A percentile compares a stretch with the other conserved stretches of the same genome.
These are phyloP conservation scores for Orthosia gothica DNA, from an alignment of 2,888 invertebrate genomes.

Conservation along the genomic window DNA sequence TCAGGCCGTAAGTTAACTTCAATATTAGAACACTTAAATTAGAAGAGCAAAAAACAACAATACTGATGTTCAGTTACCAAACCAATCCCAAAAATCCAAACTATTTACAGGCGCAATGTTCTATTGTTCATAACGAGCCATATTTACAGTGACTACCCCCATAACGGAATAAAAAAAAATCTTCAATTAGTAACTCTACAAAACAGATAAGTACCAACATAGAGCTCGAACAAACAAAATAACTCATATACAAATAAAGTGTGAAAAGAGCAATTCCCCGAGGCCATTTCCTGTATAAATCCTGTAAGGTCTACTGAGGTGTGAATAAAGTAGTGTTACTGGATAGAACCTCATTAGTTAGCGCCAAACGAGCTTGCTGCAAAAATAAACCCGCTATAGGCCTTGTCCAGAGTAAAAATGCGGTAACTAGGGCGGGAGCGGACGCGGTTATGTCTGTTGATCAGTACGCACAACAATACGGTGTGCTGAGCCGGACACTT, in stretches of 20 bases:
- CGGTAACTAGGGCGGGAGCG: not conserved
- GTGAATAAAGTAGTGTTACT: slow-evolving; percentile 59
- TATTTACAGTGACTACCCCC: too few relatives aligned
- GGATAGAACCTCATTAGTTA: slow-evolving; percentile 61
- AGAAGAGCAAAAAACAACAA: too few relatives aligned
- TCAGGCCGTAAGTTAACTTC: too few relatives aligned
- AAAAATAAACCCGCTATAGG: slow-evolving; percentile 58
- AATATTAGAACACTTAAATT: too few relatives aligned
- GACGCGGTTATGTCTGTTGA: not conserved
- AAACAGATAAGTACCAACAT: not conserved
- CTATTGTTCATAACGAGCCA: not conserved
- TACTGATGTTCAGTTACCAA: too few relatives aligned
- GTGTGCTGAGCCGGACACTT: too few relatives aligned
- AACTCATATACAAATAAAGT: slow-evolving; percentile 40
- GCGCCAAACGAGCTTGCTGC: slow-evolving; percentile 46
- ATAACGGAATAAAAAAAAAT: not conserved
- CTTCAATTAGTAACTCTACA: not conserved
- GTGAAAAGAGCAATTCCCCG: slow-evolving; percentile 37
- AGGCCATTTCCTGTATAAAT: slow-evolving; percentile 56
- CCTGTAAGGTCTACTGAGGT: slow-evolving; percentile 43
- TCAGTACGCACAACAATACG: too few relatives aligned
- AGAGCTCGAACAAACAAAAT: slow-evolving; percentile 24
- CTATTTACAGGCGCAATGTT: not conserved
- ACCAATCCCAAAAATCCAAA: not conserved
- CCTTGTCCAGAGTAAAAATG: not conserved